Evolutionary conservation across 2,888 invertebrate species (phyloP).

Genomic region (Hydraecia micacea): DNA sequence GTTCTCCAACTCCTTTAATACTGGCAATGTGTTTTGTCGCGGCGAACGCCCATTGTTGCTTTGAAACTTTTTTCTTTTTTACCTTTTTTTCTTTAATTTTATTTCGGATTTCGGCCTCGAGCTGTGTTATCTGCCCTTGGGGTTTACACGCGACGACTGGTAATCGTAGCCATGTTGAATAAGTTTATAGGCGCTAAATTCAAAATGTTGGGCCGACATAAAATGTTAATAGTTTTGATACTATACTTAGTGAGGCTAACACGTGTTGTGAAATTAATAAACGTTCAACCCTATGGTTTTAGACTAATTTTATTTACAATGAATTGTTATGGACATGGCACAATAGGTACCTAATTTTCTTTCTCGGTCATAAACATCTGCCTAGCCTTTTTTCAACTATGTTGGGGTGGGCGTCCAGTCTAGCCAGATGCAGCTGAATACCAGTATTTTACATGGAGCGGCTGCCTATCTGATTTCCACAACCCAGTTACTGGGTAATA

Average conservation of each 20-base stretch:
- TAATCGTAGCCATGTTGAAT: constrained; percentile 63
- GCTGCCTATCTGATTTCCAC: neutral
- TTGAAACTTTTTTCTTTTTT: constrained; percentile 80
- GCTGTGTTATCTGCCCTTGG: constrained; percentile 76
- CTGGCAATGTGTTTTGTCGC: constrained; percentile 89
- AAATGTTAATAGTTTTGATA: constrained; percentile 57
- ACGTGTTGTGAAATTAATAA: constrained; percentile 37
- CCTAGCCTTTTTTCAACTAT: neutral
- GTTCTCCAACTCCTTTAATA: constrained; percentile 65
- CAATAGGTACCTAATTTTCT: neutral
- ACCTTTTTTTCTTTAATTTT: constrained; percentile 85
- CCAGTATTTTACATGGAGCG: neutral
- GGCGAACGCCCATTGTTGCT: constrained; percentile 84
- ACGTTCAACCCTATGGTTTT: neutral
- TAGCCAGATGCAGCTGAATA: neutral
- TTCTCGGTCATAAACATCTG: neutral
- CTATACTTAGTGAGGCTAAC: constrained; percentile 46
- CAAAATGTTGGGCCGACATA: constrained; percentile 49
- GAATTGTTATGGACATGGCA: neutral
- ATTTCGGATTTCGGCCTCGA: constrained; percentile 83
- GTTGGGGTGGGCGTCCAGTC: neutral
- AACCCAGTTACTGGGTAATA: no score
- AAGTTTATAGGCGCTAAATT: constrained; percentile 63
- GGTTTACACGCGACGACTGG: constrained; percentile 70
- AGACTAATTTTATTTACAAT: constrained; percentile 7